Conservation (phyloP, 2,888 invertebrate species). For the Sericinus montela region DNA sequence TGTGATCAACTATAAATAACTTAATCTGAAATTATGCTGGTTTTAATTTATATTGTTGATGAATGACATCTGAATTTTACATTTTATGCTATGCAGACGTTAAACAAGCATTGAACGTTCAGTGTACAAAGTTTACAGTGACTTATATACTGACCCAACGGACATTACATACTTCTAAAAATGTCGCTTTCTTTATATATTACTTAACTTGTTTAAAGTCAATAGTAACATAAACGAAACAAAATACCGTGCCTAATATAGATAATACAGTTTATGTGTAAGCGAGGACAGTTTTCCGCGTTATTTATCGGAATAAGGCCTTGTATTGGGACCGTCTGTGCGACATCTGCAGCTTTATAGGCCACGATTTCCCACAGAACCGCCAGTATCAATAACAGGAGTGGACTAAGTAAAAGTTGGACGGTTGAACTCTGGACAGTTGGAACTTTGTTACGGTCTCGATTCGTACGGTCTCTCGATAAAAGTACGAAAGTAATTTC, state of each 20-base stretch:
- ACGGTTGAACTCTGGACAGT: slow-evolving; percentile 45
- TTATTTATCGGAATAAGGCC: slow-evolving; percentile 54
- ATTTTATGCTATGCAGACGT: neutral
- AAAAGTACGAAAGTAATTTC: slow-evolving; percentile 64
- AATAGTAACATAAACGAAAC: too few relatives aligned
- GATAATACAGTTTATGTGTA: slow-evolving; percentile 40
- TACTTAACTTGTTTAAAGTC: too few relatives aligned
- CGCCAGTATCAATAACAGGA: slow-evolving; percentile 60
- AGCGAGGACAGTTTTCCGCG: slow-evolving; percentile 51
- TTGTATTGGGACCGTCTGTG: slow-evolving; percentile 45
- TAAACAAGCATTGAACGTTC: slow-evolving; percentile 1
- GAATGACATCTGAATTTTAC: neutral
- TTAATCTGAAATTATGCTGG: neutral
- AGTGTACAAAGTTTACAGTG: neutral
- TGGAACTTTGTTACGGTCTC: slow-evolving; percentile 51
- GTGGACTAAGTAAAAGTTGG: slow-evolving; percentile 52
- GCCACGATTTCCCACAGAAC: slow-evolving; percentile 36
- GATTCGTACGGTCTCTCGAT: slow-evolving; percentile 57
- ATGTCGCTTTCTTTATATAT: slow-evolving; percentile 21
- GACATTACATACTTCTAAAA: slow-evolving; percentile 37
- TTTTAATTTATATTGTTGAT: neutral
- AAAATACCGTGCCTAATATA: slow-evolving; percentile 25
- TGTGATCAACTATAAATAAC: too few relatives aligned
- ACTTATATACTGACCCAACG: neutral
- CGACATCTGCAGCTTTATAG: slow-evolving; percentile 50